Conservation (phyloP, 2,113 vertebrate genomes). For the Thinocorus orbignyianus region DNA sequence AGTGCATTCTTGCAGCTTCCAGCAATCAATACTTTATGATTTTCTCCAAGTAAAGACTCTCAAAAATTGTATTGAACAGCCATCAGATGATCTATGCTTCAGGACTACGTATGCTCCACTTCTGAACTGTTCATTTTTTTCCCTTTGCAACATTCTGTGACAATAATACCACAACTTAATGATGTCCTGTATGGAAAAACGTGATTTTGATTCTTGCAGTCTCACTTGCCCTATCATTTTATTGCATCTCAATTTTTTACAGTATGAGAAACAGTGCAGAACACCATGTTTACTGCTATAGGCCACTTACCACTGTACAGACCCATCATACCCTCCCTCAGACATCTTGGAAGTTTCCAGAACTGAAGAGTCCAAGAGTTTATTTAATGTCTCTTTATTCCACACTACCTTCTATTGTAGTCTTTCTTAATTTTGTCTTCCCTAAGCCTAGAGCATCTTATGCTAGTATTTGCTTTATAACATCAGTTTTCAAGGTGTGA, state of each 20-base stretch:
- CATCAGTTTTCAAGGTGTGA: background rate
- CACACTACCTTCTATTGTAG: background rate
- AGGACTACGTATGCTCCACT: background rate
- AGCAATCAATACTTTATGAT: background rate
- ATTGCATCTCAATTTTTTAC: background rate
- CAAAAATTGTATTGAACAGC: background rate
- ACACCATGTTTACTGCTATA: background rate
- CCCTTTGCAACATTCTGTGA: background rate
- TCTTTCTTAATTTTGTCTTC: background rate
- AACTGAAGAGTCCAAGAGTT: background rate
- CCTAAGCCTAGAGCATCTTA: background rate
- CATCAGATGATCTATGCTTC: background rate
- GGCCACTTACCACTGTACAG: background rate
- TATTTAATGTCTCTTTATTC: background rate
- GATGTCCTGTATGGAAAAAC: background rate
- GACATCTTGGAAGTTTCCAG: background rate
- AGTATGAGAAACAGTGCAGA: background rate
- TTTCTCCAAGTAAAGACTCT: background rate
- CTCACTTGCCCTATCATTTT: background rate
- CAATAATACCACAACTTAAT: background rate
- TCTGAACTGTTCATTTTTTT: background rate
- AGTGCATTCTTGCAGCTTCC: background rate
- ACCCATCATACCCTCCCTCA: background rate
- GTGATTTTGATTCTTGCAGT: background rate
- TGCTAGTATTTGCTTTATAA: background rate